phyloP scores from a whole-genome alignment of 2,888 invertebrate genomes.

The Platycheirus rosarum region DNA sequence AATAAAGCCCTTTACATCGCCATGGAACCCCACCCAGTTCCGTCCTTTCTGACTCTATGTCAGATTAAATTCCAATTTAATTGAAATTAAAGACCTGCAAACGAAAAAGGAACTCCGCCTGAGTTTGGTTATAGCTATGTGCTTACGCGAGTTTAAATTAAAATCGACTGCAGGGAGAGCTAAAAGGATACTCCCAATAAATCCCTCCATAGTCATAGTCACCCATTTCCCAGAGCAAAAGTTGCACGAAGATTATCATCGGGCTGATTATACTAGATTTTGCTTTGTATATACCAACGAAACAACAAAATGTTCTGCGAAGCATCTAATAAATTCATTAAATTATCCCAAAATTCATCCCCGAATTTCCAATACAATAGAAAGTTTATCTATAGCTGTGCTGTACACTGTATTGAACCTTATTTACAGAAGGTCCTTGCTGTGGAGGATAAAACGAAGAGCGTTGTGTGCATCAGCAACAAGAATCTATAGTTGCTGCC shows the following conservation, averaged over 20 bases:
- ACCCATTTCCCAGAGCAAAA: neutral
- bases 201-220: no score
- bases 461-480: no score
- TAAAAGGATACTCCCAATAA: slow-evolving; percentile 7
- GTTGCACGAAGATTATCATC: slow-evolving; percentile 39
- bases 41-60: slow-evolving; percentile 20
- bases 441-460: no score
- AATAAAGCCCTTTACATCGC: slow-evolving; percentile 6
- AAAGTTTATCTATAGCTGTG: no score
- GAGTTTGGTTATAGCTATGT: neutral
- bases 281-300: slow-evolving; percentile 2
- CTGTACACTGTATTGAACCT: neutral
- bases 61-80: slow-evolving; percentile 57
- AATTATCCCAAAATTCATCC: slow-evolving; percentile 29
- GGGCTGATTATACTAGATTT: slow-evolving; percentile 36
- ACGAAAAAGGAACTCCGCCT: slow-evolving; percentile 12
- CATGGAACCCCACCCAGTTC: slow-evolving; percentile 14
- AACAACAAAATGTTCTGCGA: slow-evolving; percentile 33
- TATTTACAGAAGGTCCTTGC: no score
- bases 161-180: slow-evolving; percentile 17
- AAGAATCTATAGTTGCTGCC: no score
- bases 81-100: slow-evolving; percentile 55
- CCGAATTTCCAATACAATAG: slow-evolving; percentile 21
- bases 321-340: slow-evolving; percentile 44
- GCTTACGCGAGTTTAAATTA: slow-evolving; percentile 24